Evolutionary conservation across 2,113 vertebrate genomes (phyloP), one percentile per base, ranked within the genome.

Genomic region (Grammomys dolichurus): DNA sequence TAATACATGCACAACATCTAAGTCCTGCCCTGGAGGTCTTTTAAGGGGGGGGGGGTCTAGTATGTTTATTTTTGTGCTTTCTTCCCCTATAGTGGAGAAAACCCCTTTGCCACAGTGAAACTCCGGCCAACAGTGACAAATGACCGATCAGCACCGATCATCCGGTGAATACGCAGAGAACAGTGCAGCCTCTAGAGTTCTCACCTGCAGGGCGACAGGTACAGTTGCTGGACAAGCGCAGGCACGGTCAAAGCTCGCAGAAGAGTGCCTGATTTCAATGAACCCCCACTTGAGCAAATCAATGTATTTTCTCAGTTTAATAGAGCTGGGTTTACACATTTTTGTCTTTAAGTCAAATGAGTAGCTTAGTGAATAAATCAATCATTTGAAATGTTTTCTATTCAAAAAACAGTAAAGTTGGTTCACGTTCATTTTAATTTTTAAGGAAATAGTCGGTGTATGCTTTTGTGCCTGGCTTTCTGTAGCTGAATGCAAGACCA

Each of bases 91-190:
- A 99, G 99, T 69, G 99, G 99, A 96, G 99, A 99, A 98, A 99
- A 99, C 96, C 99, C 99, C 22, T 99, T 99, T 94, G 99, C 99
- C 24, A 99, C 99, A 0, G 99, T 99, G 96, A 99, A 99, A 86
- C 99, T 99, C 95, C 99, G 99, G 89, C 99, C 99, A 0, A 99
- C 99, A 0, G 98, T 99, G 69, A 99, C 99, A 1, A 99, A 99
- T 43, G 99, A 99, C 96, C 99, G 99, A 97, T 99, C 99, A 1
- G 99, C 99, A 0, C 99, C 99, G 0, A n/a, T 98, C 84, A 98
- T 99, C 95, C 99, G 98, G 98, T 97, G 97, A 4, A 14, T 16
- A 72, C 20, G 7, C 28, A 2, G 3, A 24, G 46, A 16, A 0
- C 0, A 0, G 73, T 65, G 60, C 89, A 46, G 77, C 90, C n/a